Percentiles rank a stretch among this genome's conserved stretches.
Conservation (phyloP, 2,888 invertebrate species). For the Morpho achilles region DNA sequence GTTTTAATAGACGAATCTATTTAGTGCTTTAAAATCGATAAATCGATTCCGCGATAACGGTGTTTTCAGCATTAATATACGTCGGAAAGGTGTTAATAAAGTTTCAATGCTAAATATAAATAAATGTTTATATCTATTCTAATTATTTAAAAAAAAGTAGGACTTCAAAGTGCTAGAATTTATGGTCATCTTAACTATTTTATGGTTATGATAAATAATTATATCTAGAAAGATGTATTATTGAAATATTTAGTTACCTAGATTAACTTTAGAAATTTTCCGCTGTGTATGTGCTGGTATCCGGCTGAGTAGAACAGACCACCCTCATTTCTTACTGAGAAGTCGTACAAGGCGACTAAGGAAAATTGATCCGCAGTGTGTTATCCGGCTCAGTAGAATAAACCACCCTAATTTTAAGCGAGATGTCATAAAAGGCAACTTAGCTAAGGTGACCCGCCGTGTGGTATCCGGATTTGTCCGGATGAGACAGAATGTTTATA, state of each 20-base stretch:
- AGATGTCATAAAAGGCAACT: too few relatives aligned
- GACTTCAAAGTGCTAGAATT: slow-evolving; percentile 7
- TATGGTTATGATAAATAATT: not conserved
- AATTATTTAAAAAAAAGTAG: slow-evolving; percentile 1
- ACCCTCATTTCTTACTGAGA: too few relatives aligned
- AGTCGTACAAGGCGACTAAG: too few relatives aligned
- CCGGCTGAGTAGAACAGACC: too few relatives aligned
- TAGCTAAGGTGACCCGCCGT: too few relatives aligned
- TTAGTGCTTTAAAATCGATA: slow-evolving; percentile 2
- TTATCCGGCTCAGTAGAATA: too few relatives aligned
- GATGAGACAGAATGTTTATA: too few relatives aligned
- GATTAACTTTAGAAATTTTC: too few relatives aligned
- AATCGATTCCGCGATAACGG: slow-evolving; percentile 8
- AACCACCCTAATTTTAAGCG: too few relatives aligned
- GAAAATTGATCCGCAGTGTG: too few relatives aligned
- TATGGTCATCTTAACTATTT: slow-evolving; percentile 3
- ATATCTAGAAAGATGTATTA: not conserved
- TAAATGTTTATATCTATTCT: slow-evolving; percentile 7
- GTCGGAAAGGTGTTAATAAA: slow-evolving; percentile 16
- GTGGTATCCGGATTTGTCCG: too few relatives aligned
- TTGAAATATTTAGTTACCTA: not conserved
- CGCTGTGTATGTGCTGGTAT: too few relatives aligned
- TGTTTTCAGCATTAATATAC: slow-evolving; percentile 1
- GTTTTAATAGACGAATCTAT: slow-evolving; percentile 10
- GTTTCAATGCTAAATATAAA: slow-evolving; percentile 15